Conservation (phyloP, 2,113 vertebrate species). For the Sinocyclocheilus grahami region DNA sequence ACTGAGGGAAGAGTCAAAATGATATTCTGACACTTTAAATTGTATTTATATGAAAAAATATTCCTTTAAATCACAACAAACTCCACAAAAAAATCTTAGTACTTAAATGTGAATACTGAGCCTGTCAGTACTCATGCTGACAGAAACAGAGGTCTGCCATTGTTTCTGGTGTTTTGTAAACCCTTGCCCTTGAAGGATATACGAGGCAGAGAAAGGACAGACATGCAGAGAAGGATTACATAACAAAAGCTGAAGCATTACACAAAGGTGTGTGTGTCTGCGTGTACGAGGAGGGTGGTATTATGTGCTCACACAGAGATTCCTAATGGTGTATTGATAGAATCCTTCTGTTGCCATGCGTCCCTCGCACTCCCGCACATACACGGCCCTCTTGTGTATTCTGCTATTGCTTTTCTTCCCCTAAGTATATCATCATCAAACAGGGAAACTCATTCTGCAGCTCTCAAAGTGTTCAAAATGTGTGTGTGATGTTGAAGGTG, state of each 20-base stretch:
- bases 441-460: not conserved
- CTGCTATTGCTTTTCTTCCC: not conserved
- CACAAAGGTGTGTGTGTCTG: constrained; percentile 12
- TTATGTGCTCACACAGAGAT: not conserved
- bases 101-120: not conserved
- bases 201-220: constrained; percentile 17
- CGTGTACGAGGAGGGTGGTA: not conserved
- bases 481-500: constrained; percentile 16
- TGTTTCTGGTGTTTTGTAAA: constrained; percentile 34
- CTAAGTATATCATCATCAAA: constrained; percentile 20
- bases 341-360: constrained; percentile 6
- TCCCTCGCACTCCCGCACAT: not conserved
- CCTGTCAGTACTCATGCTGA: not conserved
- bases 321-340: constrained; percentile 32
- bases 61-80: not conserved
- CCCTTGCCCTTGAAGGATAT: constrained; percentile 13
- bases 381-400: not conserved
- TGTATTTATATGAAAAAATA: not conserved
- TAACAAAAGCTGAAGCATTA: no score
- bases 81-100: not conserved
- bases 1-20: not conserved
- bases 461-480: not conserved
- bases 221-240: constrained; percentile 28
- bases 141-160: no score
- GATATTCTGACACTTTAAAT: not conserved